Evolutionary conservation across 2,797 vertebrate species (phyloP), one percentile per base, ranked within the genome.

Genomic region (Odontamblyopus rebecca): DNA sequence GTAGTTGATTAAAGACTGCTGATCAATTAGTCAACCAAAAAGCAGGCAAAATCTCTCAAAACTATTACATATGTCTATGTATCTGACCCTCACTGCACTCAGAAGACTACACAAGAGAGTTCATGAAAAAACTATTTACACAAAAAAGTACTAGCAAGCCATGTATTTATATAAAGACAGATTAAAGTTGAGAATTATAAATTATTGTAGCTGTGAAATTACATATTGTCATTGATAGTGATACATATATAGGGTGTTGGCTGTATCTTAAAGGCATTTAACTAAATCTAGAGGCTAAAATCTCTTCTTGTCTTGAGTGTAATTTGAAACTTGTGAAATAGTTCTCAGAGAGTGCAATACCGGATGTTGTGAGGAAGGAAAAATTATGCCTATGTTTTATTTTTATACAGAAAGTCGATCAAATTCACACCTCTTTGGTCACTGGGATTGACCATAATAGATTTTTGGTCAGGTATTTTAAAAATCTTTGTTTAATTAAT

Each of bases 271-370:
- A 15, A 63, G 44, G 38, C 41, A 16, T 50, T 29, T 11, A 50
- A 18, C 13, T 11, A 67, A 67, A 53, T 30, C 8, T 35, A 38
- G n/a, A 26, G 18, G 30, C 51, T 60, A 60, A 60, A 60, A 30
- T 30, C 1, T 30, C 27, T 29, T 27, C 56, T 59, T 9, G 27
- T 53, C 64, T 51, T 57, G 11, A 38, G 7, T 54, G 65, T 53
- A 54, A 67, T 54, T n/a, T 67, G 27, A 67, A 68, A 27, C 32
- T 38, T 38, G 51, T 57, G 53, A 68, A 41, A 68, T 6, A 35
- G 51, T 16, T 68, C 23, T 35, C 13, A 5, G 18, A 54, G 19
- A 57, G n/a, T 26, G n/a, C 54, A 68, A 18, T 41, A 66, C 66
- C 23, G 30, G 51, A 53, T 4, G 53, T n/a, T 26, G 64, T 50